phyloP scores from a whole-genome alignment of 2,888 invertebrate genomes.

The Nemotelus nigrinus region DNA sequence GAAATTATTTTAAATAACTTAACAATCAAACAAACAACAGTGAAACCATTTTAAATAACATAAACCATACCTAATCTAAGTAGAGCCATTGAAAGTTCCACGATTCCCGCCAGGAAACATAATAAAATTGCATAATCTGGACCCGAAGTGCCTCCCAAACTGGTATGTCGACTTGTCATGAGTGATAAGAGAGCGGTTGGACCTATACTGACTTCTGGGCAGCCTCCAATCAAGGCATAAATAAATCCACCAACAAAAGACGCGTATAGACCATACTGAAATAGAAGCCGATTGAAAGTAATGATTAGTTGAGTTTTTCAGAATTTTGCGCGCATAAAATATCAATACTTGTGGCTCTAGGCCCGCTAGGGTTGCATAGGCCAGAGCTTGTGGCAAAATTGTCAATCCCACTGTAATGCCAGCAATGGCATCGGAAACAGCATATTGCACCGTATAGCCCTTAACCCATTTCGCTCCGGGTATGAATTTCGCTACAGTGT shows the following conservation, averaged over 20 bases:
- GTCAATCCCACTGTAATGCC: constrained; percentile 93
- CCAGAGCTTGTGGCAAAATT: constrained; percentile 91
- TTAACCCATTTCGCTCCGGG: constrained; percentile 75
- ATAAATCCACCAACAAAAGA: constrained; percentile 94
- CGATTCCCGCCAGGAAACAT: constrained; percentile 83
- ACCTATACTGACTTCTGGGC: constrained; percentile 87
- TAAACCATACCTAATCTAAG: constrained; percentile 74
- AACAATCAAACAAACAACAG: background rate
- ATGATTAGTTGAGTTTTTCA: too few relatives aligned
- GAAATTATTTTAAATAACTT: background rate
- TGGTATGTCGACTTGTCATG: constrained; percentile 79
- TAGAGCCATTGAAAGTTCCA: constrained; percentile 84
- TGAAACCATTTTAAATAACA: too few relatives aligned
- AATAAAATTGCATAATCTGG: constrained; percentile 83
- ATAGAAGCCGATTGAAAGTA: constrained; percentile 34
- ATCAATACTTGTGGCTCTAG: constrained; percentile 79
- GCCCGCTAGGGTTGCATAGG: constrained; percentile 90
- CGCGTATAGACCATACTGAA: constrained; percentile 93
- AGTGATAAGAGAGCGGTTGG: constrained; percentile 95
- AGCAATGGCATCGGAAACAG: constrained; percentile 86
- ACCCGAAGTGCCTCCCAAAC: constrained; percentile 64
- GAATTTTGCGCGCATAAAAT: too few relatives aligned
- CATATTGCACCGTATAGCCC: constrained; percentile 78
- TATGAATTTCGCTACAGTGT: constrained; percentile 53
- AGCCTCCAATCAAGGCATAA: constrained; percentile 89